Conservation (phyloP, 2,113 vertebrate genomes). For the Oryctolagus cuniculus region mOryCun1.1 NC_091438.1:142060001-142060500, state of each 20-base stretch:
- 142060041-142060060: neutral
- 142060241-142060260: neutral
- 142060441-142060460: neutral
- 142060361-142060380: neutral
- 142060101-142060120: neutral
- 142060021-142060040: neutral
- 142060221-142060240: neutral
- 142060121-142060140: too few species aligned
- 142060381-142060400: neutral
- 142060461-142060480: neutral
- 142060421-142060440: neutral
- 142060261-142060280: neutral
- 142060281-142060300: neutral
- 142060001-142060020: neutral
- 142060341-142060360: neutral
- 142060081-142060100: neutral
- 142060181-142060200: neutral
- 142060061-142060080: neutral
- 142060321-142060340: neutral
- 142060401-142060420: neutral
- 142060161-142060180: neutral
- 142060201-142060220: neutral
- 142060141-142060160: neutral
- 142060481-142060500: neutral
- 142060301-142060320: neutral